Conservation (phyloP, 2,888 invertebrate species). For the Minunthozetes semirufus region DNA sequence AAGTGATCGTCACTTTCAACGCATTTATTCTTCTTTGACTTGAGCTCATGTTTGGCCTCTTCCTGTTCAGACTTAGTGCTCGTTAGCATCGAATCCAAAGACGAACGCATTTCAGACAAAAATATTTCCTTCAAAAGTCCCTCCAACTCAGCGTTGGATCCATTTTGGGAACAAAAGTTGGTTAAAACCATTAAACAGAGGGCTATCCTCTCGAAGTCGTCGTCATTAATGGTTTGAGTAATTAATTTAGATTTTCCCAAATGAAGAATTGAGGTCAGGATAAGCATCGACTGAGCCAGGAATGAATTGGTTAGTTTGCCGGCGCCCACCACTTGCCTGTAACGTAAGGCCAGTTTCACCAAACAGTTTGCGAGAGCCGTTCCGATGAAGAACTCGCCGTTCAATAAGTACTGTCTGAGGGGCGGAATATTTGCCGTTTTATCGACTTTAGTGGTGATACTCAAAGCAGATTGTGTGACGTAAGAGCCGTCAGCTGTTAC, state of each 20-base stretch:
- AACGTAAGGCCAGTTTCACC: slow-evolving; percentile 77
- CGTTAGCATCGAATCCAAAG: slow-evolving; percentile 72
- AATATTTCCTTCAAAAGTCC: slow-evolving; percentile 64
- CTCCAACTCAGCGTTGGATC: slow-evolving; percentile 55
- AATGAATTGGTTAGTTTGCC: slow-evolving; percentile 40
- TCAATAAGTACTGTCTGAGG: slow-evolving; percentile 76
- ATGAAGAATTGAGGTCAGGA: slow-evolving; percentile 76
- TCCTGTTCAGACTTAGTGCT: slow-evolving; percentile 26
- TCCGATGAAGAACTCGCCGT: slow-evolving; percentile 92
- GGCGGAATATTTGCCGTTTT: slow-evolving; percentile 54
- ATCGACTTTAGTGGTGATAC: slow-evolving; percentile 52
- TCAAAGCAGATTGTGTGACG: slow-evolving; percentile 95
- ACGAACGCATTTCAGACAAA: slow-evolving; percentile 64
- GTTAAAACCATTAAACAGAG: slow-evolving; percentile 54
- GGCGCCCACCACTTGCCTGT: slow-evolving; percentile 49
- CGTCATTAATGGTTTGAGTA: slow-evolving; percentile 72
- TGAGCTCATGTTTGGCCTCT: slow-evolving; percentile 57
- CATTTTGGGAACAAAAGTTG: slow-evolving; percentile 31
- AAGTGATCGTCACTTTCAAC: slow-evolving; percentile 38
- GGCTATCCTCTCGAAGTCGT: slow-evolving; percentile 82
- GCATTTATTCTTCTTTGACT: slow-evolving; percentile 55
- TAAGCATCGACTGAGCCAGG: slow-evolving; percentile 72
- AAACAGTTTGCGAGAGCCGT: slow-evolving; percentile 84
- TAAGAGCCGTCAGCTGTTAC: slow-evolving; percentile 99
- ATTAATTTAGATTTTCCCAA: slow-evolving; percentile 64